These are phyloP conservation scores for Philypnodon macrostomus DNA, from an alignment of 2,797 vertebrate genomes.

Conservation along the genomic window DNA sequence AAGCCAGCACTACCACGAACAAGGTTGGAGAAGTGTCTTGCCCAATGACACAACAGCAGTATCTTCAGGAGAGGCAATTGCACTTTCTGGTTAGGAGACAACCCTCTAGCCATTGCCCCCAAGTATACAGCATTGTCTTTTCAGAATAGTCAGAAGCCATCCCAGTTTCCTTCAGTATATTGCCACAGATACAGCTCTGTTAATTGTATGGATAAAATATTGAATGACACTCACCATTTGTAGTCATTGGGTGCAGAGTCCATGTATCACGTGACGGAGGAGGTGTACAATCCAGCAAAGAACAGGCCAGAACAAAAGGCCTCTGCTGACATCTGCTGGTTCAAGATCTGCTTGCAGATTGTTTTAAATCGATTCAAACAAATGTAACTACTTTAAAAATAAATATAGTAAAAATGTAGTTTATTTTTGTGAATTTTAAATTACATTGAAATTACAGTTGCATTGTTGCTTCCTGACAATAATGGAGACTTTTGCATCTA, in stretches of 20 bases:
- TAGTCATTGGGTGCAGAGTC: conserved; percentile 1
- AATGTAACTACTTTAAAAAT: not conserved
- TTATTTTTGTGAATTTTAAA: conserved; percentile 7
- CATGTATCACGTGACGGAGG: not conserved
- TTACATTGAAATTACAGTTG: conserved; percentile 1
- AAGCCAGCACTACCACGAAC: too few relatives aligned
- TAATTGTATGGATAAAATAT: not conserved
- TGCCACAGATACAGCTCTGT: too few relatives aligned
- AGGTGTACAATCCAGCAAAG: not conserved
- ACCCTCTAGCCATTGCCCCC: too few relatives aligned
- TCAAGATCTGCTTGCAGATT: not conserved
- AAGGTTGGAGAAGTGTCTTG: too few relatives aligned
- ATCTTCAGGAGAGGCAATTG: too few relatives aligned
- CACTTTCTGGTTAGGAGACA: too few relatives aligned
- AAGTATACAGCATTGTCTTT: too few relatives aligned
- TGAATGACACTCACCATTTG: conserved; percentile 36
- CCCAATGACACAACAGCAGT: too few relatives aligned
- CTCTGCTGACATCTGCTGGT: conserved; percentile 53
- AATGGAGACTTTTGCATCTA: not conserved
- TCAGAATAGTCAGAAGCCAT: too few relatives aligned
- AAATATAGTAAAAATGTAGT: conserved; percentile 6
- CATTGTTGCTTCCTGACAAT: too few relatives aligned
- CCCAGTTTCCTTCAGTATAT: too few relatives aligned
- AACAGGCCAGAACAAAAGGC: not conserved
- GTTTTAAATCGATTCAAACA: not conserved